Base-by-base conservation (phyloP, 1,140 invertebrate species). In the Coelopa frigida region DNA sequence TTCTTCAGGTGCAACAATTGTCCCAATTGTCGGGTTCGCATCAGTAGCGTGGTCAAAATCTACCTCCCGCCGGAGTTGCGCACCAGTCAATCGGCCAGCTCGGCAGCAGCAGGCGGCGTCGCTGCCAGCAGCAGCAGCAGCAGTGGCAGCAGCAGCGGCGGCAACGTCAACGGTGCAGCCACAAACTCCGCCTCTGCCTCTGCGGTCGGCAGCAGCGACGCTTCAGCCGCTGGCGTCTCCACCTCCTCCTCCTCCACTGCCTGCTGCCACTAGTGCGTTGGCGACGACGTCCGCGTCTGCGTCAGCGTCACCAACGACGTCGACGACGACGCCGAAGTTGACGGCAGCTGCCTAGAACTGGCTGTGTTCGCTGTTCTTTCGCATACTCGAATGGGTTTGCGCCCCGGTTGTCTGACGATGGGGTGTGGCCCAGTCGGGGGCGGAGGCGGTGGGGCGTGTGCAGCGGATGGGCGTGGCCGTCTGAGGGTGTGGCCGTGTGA, bases 1-100 rank as follows among this genome's bases (percentile, higher is more conserved):
- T 21, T 47, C 65, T 68, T 5, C 60, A 78, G 82, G 54, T 87
- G 85, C 68, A 78, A 80, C 48, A 75, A 79, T 38, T 89, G 87
- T 63, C 87, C 87, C 0, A 71, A 89, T 3, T 90, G 87, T 59
- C 76, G 87, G 20, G 75, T 81, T 1, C 78, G 82, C 54, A 84
- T 88, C 53, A 78, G 78, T 17, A 60, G 49, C 52, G 62, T 68
- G 46, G 58, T 54, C 52, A 56, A 79, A 84, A 58, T 76, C 78
- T 50, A 79, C 84, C 64, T 83, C 79, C 62, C 83, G 84, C 53
- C 87, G n/a, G 64, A 68, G 52, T 54, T 68, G 54, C 59, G 63
- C 47, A 61, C 55, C 44, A 52, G 20, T 36, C 17, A 38, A 20
- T 15, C 36, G 24, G 23, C 39, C 10, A 23, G 10, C 17, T 12